Base-by-base conservation (phyloP, 1,140 invertebrate genomes). In the Brachionus plicatilis region DNA sequence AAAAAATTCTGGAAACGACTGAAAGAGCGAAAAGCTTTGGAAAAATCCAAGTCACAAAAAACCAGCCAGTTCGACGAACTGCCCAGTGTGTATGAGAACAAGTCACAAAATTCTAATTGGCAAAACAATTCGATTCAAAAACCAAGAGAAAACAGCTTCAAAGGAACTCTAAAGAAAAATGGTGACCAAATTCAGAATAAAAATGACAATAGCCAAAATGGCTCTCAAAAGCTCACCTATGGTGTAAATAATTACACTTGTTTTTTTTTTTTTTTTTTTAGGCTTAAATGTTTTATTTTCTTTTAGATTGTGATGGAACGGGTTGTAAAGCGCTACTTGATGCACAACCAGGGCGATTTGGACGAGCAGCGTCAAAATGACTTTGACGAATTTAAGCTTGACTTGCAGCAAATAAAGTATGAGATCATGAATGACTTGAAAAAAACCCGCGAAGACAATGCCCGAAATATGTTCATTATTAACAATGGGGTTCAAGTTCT, bases 371-470 rank as follows among this genome's bases (percentile, higher is more conserved):
- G 60, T n/a, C 79, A 82, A 65, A 82, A 82, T 41, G 83, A 84
- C 56, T 84, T 84, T 76, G 83, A 84, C 17, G 83, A 84, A 60
- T 41, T 84, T n/a, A 75, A 84, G 43, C 70, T 56, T 24, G 83
- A 84, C 47, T 68, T 84, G 8, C 80, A 83, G 50, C 43, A 47
- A 20, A 65, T 83, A 24, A 60, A 60, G 24, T 83, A 65, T 45
- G 60, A 83, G 20, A 83, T 83, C 0, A 43, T 83, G 41, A 83
- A 83, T 70, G 56, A 66, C 17, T 27, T 76, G 45, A 76, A 76
- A 76, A 76, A 76, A 29, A 37, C 72, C 14, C 41, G 72, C 8
- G 72, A 76, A 50, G 72, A 76, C 33, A 76, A 37, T 29, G 17
- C 33, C 3, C 9, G 72, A n/a, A 76, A 76, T 50, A 37, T 37